A percentile compares a stretch with the other conserved stretches of the same genome.
These are phyloP conservation scores for Gallinago jamesoni DNA, from an alignment of 2,113 vertebrate genomes.

Conservation along the genomic window DNA sequence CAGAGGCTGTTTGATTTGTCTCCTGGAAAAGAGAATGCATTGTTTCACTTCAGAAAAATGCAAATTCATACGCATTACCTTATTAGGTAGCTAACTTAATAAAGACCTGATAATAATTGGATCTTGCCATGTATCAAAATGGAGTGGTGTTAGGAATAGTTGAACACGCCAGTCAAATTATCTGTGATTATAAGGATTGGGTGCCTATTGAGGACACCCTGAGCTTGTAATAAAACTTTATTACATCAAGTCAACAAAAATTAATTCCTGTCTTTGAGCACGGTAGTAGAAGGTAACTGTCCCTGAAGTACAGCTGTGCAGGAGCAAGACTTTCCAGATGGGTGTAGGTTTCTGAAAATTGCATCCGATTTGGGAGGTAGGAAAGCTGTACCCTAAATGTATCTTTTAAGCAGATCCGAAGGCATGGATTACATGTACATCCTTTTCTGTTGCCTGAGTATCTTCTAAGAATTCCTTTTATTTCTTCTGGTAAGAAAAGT, in stretches of 20 bases:
- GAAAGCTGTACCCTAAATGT: not conserved
- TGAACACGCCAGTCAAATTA: not conserved
- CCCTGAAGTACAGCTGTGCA: not conserved
- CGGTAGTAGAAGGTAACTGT: not conserved
- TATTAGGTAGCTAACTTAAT: not conserved
- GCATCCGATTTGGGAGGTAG: not conserved
- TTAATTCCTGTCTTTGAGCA: not conserved
- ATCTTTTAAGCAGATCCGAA: not conserved
- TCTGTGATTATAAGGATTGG: not conserved
- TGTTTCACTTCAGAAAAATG: not conserved
- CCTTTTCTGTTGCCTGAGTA: not conserved
- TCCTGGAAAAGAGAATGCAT: not conserved
- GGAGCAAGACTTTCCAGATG: not conserved
- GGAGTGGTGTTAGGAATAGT: not conserved
- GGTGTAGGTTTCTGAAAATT: not conserved
- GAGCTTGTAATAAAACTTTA: not conserved
- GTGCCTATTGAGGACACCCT: not conserved
- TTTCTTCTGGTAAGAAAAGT: not conserved
- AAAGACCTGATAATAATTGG: not conserved
- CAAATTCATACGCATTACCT: not conserved
- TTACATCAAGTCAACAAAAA: not conserved
- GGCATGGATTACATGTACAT: not conserved
- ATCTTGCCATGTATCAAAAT: not conserved
- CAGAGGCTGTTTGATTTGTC: not conserved
- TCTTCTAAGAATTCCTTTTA: not conserved